Conservation (phyloP, 1,140 invertebrate species). For the Hestina assimilis region DNA sequence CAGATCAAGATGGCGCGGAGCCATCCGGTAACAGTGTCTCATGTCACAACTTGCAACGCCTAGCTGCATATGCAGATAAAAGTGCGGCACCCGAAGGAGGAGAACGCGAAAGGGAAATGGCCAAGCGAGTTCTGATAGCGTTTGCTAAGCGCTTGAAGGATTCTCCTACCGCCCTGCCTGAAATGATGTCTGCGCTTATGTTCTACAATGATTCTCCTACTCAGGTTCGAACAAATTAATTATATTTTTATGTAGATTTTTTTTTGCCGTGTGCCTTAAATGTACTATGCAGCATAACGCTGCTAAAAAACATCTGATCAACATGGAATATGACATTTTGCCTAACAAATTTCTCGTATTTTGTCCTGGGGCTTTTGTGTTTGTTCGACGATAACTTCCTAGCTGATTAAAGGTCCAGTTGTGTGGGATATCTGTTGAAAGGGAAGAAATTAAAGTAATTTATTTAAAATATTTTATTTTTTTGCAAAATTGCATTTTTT, state of each 20-base stretch:
- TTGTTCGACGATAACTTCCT: too few relatives aligned
- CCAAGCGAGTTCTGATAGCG: conserved; percentile 81
- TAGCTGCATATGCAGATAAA: conserved; percentile 83
- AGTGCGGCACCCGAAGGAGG: conserved; percentile 73
- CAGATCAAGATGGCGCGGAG: conserved; percentile 96
- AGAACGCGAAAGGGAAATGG: conserved; percentile 78
- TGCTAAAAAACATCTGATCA: not conserved
- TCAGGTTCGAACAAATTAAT: conserved; percentile 77
- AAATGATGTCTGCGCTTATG: conserved; percentile 88
- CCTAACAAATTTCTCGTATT: too few relatives aligned
- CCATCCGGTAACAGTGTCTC: conserved; percentile 95
- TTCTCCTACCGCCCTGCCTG: conserved; percentile 82
- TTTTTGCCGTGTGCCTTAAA: not conserved
- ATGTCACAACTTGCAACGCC: conserved; percentile 88
- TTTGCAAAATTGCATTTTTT: too few relatives aligned
- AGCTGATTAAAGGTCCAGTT: too few relatives aligned
- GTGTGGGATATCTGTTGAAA: too few relatives aligned
- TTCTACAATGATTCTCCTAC: conserved; percentile 83
- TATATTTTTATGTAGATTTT: not conserved
- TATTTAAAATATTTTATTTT: too few relatives aligned
- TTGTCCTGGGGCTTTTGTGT: too few relatives aligned
- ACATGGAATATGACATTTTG: too few relatives aligned
- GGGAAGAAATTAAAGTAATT: too few relatives aligned
- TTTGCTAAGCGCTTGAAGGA: conserved; percentile 81
- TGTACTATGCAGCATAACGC: not conserved